Evolutionary conservation across 2,888 invertebrate genomes (phyloP).

Genomic region (Cryptus armator): DNA sequence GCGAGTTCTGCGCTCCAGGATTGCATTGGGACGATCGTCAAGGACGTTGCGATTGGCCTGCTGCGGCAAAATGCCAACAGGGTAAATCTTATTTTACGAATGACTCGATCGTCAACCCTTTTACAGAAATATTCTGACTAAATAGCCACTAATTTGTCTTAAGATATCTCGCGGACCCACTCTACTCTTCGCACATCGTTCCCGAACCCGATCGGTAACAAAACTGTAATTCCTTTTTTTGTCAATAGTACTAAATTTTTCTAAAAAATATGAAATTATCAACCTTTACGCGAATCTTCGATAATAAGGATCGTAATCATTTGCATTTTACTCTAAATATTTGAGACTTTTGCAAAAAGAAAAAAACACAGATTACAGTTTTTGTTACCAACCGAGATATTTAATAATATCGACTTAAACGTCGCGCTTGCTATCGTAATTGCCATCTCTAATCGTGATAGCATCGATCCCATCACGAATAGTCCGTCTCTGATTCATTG

Average conservation of each 20-base stretch:
- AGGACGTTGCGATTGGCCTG: conserved; percentile 93
- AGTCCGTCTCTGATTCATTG: conserved; percentile 48
- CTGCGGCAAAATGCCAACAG: conserved; percentile 89
- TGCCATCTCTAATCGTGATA: conserved; percentile 38
- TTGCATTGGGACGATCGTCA: conserved; percentile 91
- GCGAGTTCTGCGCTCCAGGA: conserved; percentile 92
- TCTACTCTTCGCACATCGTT: background rate
- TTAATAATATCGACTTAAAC: background rate
- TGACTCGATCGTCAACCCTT: background rate
- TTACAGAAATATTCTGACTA: background rate
- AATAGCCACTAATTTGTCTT: background rate
- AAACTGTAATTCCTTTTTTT: background rate
- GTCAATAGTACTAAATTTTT: background rate
- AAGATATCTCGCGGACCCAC: background rate
- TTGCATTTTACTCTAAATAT: too few species aligned
- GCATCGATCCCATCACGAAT: conserved; percentile 52
- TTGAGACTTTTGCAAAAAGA: too few species aligned
- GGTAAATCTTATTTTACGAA: conserved; percentile 52
- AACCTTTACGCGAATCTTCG: too few species aligned
- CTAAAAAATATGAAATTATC: too few species aligned
- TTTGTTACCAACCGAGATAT: too few species aligned
- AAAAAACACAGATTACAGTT: too few species aligned
- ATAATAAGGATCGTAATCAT: too few species aligned
- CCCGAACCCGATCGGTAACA: background rate
- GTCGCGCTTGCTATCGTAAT: background rate